Conservation (phyloP, 2,888 invertebrate species). For the Drepanosiphum platanoidis region DNA sequence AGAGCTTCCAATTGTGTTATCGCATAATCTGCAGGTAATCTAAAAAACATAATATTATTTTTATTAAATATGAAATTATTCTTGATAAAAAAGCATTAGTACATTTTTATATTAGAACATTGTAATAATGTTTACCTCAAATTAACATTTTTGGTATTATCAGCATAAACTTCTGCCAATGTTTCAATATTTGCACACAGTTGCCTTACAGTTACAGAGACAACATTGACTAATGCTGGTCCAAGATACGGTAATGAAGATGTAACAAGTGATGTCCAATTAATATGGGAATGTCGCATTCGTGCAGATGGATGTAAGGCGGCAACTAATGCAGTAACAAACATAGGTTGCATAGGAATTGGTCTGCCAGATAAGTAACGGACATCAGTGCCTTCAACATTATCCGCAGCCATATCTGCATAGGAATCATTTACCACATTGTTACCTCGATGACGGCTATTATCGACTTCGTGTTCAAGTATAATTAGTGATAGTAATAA, state of each 20-base stretch:
- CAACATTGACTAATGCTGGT: constrained; percentile 79
- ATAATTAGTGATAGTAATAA: constrained; percentile 78
- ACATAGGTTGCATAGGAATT: constrained; percentile 84
- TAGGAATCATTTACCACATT: constrained; percentile 51
- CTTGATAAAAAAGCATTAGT: neutral
- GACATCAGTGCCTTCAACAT: constrained; percentile 54
- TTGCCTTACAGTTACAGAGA: constrained; percentile 81
- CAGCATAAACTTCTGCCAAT: constrained; percentile 67
- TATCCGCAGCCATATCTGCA: constrained; percentile 38
- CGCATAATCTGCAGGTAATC: constrained; percentile 78
- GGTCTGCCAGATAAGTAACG: constrained; percentile 75
- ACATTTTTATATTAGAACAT: neutral
- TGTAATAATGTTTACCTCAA: constrained; percentile 59
- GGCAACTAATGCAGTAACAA: constrained; percentile 80
- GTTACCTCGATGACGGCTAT: constrained; percentile 67
- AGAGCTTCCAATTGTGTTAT: constrained; percentile 81
- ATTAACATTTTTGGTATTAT: constrained; percentile 55
- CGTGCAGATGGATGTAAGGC: constrained; percentile 73
- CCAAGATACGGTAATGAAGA: constrained; percentile 83
- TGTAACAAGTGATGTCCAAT: constrained; percentile 84
- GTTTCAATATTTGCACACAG: constrained; percentile 82
- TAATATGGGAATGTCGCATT: constrained; percentile 75
- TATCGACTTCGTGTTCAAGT: constrained; percentile 76
- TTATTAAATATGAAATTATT: neutral
- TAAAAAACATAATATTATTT: neutral